Conservation (phyloP, 2,888 invertebrate species). For the Caenorhabditis doughertyi region DNA sequence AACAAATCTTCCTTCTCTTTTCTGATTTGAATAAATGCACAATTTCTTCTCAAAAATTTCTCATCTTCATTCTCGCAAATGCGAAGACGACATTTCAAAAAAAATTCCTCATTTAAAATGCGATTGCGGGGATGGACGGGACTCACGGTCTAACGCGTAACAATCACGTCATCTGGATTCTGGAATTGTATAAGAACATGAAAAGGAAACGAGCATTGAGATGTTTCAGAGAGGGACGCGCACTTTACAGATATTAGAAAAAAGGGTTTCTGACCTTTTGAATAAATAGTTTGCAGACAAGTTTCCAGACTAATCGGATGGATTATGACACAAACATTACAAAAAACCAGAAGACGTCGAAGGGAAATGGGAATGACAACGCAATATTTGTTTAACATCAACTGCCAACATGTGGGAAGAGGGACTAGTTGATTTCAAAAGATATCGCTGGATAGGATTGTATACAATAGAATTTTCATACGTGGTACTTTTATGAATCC, state of each 20-base stretch:
- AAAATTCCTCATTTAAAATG: conserved; percentile 15
- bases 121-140: conserved; percentile 25
- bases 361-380: not conserved
- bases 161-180: conserved; percentile 27
- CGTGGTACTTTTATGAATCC: too few relatives aligned
- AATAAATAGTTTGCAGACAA: conserved; percentile 1
- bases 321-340: conserved; percentile 3
- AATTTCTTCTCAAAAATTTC: not conserved
- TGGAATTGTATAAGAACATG: not conserved
- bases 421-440: too few relatives aligned
- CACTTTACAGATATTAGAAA: not conserved
- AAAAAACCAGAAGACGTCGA: not conserved
- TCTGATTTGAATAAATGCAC: conserved; percentile 28
- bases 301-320: conserved; percentile 2
- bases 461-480: too few relatives aligned
- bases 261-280: not conserved
- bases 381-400: not conserved
- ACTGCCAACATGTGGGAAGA: not conserved
- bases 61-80: conserved; percentile 16
- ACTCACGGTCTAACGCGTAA: conserved; percentile 25
- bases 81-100: conserved; percentile 6
- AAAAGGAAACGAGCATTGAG: not conserved
- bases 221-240: not conserved
- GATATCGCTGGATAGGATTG: too few relatives aligned
- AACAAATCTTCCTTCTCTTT: not conserved